Conservation (phyloP, 2,797 vertebrate species). For the Smutsia gigantea region DNA sequence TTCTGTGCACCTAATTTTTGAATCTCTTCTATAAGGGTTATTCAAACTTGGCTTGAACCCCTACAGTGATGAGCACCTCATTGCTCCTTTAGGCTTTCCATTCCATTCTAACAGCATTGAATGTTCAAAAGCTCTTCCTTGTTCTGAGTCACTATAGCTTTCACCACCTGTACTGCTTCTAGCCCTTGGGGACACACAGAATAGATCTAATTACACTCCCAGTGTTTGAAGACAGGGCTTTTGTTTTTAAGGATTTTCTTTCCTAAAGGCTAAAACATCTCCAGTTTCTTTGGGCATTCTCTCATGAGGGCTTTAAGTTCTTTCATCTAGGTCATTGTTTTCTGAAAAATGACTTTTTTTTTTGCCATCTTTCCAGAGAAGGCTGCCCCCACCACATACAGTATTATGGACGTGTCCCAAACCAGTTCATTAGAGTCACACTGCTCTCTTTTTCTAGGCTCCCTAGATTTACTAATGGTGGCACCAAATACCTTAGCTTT, state of each 20-base stretch:
- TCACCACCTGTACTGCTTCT: slow-evolving; percentile 45
- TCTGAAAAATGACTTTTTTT: not conserved
- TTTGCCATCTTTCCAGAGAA: slow-evolving; percentile 14
- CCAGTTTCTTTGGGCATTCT: slow-evolving; percentile 55
- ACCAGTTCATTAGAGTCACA: not conserved
- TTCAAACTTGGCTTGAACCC: slow-evolving; percentile 17
- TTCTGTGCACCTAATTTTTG: not conserved
- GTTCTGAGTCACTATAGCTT: not conserved
- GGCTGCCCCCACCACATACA: not conserved
- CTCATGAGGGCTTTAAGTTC: slow-evolving; percentile 23
- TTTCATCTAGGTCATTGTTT: slow-evolving; percentile 47
- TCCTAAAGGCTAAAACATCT: slow-evolving; percentile 57
- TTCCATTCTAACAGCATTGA: not conserved
- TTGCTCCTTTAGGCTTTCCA: not conserved
- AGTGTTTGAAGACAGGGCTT: slow-evolving; percentile 66
- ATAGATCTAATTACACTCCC: slow-evolving; percentile 65
- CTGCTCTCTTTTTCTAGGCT: not conserved
- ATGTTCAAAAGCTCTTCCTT: not conserved
- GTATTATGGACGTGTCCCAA: not conserved
- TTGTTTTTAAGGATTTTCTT: slow-evolving; percentile 69
- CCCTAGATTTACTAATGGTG: not conserved
- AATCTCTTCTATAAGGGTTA: not conserved
- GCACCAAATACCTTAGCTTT: not conserved
- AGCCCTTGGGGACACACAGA: slow-evolving; percentile 46
- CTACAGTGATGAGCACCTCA: not conserved